Conservation (phyloP, 1,140 invertebrate species). For the Conopomorpha cramerella region DNA sequence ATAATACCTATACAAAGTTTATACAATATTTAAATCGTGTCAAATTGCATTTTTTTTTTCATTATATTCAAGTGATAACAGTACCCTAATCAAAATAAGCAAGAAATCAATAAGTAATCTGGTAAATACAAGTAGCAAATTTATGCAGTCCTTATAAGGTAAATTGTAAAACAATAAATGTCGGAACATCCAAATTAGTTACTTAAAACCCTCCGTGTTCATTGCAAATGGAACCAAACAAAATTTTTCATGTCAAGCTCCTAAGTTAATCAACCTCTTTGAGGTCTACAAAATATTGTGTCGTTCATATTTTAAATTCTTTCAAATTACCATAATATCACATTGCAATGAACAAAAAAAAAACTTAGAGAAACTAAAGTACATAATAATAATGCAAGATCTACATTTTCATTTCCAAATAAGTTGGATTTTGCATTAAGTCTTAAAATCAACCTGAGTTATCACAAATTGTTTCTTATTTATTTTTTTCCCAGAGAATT, state of each 20-base stretch:
- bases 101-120: no score
- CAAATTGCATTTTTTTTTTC: no score
- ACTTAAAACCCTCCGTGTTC: no score
- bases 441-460: slow-evolving; percentile 21
- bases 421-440: no score
- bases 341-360: slow-evolving; percentile 13
- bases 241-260: slow-evolving; percentile 5
- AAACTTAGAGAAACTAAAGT: slow-evolving; percentile 9
- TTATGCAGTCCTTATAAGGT: slow-evolving; percentile 36
- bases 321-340: slow-evolving; percentile 5
- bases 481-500: slow-evolving; percentile 18
- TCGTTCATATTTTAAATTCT: slow-evolving; percentile 8
- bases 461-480: slow-evolving; percentile 37
- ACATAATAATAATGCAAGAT: not conserved
- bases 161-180: slow-evolving; percentile 32
- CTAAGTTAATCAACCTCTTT: no score
- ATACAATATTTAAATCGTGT: no score
- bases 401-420: not conserved
- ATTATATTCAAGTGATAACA: no score
- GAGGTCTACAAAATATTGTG: no score
- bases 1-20: no score
- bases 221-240: slow-evolving; percentile 17
- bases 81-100: no score
- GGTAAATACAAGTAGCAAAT: no score
- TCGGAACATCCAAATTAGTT: no score